phyloP scores from a whole-genome alignment of 2,888 invertebrate genomes.

The Hypsopygia costalis region DNA sequence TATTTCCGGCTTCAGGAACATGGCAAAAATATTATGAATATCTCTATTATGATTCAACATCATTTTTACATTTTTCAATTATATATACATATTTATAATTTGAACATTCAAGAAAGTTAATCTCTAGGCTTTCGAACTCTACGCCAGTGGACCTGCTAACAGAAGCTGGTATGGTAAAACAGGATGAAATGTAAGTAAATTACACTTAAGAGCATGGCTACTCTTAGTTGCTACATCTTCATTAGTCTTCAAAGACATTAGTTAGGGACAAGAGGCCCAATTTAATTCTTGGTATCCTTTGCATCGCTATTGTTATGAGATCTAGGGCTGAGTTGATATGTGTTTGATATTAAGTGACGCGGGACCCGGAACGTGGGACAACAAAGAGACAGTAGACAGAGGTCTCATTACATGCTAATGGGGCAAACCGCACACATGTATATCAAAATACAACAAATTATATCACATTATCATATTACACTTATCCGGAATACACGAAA shows the following conservation, averaged over 20 bases:
- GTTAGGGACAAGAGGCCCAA: not conserved
- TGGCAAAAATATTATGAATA: too few relatives aligned
- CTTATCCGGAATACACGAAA: not conserved
- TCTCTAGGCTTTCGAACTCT: too few relatives aligned
- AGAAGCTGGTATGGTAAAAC: too few relatives aligned
- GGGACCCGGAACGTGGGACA: not conserved
- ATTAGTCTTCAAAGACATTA: slow-evolving; percentile 3
- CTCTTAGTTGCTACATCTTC: slow-evolving; percentile 3
- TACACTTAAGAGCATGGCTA: too few relatives aligned
- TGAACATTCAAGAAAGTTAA: too few relatives aligned
- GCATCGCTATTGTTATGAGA: slow-evolving; percentile 3
- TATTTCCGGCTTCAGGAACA: too few relatives aligned
- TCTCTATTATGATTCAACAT: too few relatives aligned
- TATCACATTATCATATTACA: not conserved
- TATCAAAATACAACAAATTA: not conserved
- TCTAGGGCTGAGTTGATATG: not conserved
- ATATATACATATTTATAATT: too few relatives aligned
- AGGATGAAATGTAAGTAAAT: too few relatives aligned
- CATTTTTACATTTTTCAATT: too few relatives aligned
- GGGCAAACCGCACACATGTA: not conserved
- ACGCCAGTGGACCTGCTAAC: too few relatives aligned
- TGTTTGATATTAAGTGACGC: slow-evolving; percentile 3
- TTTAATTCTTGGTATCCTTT: slow-evolving; percentile 2
- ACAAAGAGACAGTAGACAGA: not conserved
- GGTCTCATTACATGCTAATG: slow-evolving; percentile 4